These are phyloP conservation scores for Falco berigora DNA, from an alignment of 2,797 vertebrate species.

Conservation along the genomic window DNA sequence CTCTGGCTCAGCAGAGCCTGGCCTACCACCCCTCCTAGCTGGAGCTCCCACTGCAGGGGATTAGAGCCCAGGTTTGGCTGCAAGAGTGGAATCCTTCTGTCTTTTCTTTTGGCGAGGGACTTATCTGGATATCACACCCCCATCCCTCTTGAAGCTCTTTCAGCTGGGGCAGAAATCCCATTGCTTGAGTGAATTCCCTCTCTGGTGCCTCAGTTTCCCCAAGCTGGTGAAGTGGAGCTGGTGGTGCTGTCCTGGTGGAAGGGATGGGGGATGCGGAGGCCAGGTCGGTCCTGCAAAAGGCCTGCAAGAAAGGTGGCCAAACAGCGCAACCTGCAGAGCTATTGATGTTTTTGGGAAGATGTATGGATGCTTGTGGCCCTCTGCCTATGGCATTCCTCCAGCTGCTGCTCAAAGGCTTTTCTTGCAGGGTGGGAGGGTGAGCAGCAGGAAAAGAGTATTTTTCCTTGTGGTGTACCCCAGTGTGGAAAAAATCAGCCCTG, in stretches of 20 bases:
- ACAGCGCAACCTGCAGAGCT: neutral
- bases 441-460: neutral
- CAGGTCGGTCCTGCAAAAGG: rapidly evolving
- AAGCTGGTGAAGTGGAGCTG: neutral
- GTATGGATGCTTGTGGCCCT: neutral
- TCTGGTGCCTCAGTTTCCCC: neutral
- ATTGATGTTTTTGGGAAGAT: neutral
- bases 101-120: neutral
- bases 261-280: rapidly evolving
- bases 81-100: neutral
- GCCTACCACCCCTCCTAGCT: neutral
- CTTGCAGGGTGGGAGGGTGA: neutral
- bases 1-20: neutral
- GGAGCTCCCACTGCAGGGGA: rapidly evolving
- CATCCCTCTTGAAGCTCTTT: neutral
- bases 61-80: neutral
- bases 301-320: no score
- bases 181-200: neutral
- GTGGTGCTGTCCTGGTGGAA: no score
- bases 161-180: neutral
- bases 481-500: neutral
- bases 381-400: neutral
- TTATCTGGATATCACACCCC: neutral
- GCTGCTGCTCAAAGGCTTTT: neutral
- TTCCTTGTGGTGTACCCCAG: neutral